A percentile compares a stretch with the other conserved stretches of the same genome.
These are phyloP conservation scores for Passer domesticus DNA, from an alignment of 2,113 vertebrate species.

Conservation along the genomic window DNA sequence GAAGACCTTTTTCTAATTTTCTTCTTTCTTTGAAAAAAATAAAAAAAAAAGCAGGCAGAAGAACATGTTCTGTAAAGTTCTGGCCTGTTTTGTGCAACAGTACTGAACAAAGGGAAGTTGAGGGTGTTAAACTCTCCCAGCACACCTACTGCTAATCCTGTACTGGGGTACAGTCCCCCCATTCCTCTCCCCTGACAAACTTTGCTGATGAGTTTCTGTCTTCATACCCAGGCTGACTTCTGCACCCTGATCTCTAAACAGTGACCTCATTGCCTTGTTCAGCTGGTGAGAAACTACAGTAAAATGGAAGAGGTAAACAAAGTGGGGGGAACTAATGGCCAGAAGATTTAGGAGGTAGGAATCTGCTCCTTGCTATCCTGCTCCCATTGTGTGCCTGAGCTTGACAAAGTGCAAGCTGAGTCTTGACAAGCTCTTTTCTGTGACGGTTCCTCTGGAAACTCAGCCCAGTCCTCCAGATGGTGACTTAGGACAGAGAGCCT, in stretches of 20 bases:
- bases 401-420: conserved; percentile 49
- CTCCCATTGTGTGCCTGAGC: conserved; percentile 26
- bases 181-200: neutral
- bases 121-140: neutral
- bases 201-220: neutral
- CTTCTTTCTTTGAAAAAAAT: neutral
- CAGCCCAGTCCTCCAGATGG: conserved; percentile 18
- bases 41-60: neutral
- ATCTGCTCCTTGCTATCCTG: neutral
- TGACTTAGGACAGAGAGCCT: neutral
- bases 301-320: conserved; percentile 56
- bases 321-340: neutral
- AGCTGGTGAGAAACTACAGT: conserved; percentile 47
- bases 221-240: conserved; percentile 18
- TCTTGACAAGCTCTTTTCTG: neutral
- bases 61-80: neutral
- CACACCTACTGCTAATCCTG: neutral
- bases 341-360: conserved; percentile 50
- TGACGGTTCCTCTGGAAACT: conserved; percentile 64
- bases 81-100: neutral
- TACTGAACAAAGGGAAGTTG: neutral
- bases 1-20: neutral
- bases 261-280: conserved; percentile 57
- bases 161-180: neutral
- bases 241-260: conserved; percentile 51